Evolutionary conservation across 1,140 invertebrate genomes (phyloP), one percentile per base, ranked within the genome.

Genomic region (Neodiprion fabricii): DNA sequence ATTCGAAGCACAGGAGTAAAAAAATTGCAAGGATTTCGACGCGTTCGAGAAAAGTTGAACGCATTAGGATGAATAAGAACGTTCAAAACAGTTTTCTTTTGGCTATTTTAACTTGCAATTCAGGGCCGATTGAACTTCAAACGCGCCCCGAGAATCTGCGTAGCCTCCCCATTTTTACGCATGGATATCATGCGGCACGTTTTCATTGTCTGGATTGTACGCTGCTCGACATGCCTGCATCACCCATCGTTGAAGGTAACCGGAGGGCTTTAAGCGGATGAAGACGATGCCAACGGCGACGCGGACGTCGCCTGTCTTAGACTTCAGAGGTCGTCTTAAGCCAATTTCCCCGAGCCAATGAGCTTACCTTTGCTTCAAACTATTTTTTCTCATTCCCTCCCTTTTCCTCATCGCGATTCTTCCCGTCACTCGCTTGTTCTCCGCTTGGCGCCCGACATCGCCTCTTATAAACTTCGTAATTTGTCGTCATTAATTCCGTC

Each of bases 281-380:
- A 82, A 80, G 78, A 79, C 67, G 40, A 47, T 73, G 76, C 75
- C 72, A 67, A 12, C 11, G n/a, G n/a, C 53, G 53, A 61, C 53
- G 53, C 28, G 28, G 28, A 61, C 21, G 17, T 67, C 28, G 23
- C 14, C 76, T 66, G 70, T 50, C 48, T 50, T 69, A 66, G 73
- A 76, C 73, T 80, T 76, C 74, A n/a, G 65, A 72, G 28, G 72
- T 70, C 71, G 79, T 65, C 79, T 80, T 81, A 82, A 83, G 77
- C 75, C 81, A 83, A 82, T 83, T 81, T 78, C 70, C 53, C 65
- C 70, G 66, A 67, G 66, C 70, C 76, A 67, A 76, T 74, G 78
- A 75, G 49, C 48, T 65, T 70, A 28, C 70, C 61, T 71, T 67
- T 53, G 28, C 65, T 40, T 61, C n/a, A 9, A 61, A 61, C n/a